phyloP scores from a whole-genome alignment of 2,888 invertebrate species.

The Auanema freiburgensis region DNA sequence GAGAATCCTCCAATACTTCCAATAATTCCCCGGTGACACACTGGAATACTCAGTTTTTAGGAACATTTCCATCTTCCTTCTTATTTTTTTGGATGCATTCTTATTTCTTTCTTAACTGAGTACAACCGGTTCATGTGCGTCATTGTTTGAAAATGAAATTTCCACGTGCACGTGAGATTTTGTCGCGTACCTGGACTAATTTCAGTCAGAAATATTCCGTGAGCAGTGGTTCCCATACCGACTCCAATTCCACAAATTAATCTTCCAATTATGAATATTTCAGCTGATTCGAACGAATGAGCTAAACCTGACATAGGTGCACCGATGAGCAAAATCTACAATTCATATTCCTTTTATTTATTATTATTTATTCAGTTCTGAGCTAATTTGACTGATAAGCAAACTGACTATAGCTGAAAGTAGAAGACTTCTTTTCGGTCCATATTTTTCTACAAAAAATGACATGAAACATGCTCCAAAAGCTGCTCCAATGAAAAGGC shows the following conservation, averaged over 20 bases:
- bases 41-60: conserved; percentile 23
- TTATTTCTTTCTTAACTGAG: not conserved
- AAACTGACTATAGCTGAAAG: conserved; percentile 33
- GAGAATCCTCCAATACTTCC: conserved; percentile 51
- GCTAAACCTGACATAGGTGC: conserved; percentile 6
- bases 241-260: conserved; percentile 51
- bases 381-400: not conserved
- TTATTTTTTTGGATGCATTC: no score
- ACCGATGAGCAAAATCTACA: not conserved
- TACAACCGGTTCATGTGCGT: not conserved
- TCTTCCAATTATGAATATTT: conserved; percentile 44
- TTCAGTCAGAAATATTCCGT: conserved; percentile 53
- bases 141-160: conserved; percentile 1
- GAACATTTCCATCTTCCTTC: not conserved
- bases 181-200: conserved; percentile 45
- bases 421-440: conserved; percentile 30
- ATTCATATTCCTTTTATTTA: not conserved
- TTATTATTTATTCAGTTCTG: not conserved
- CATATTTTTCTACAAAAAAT: conserved; percentile 20
- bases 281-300: conserved; percentile 16
- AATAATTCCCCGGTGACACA: conserved; percentile 46
- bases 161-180: not conserved
- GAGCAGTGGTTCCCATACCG: conserved; percentile 50
- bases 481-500: conserved; percentile 53
- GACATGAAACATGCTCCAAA: conserved; percentile 31